phyloP scores from a whole-genome alignment of 2,113 vertebrate genomes.

The Ctenodactylus gundi region DNA sequence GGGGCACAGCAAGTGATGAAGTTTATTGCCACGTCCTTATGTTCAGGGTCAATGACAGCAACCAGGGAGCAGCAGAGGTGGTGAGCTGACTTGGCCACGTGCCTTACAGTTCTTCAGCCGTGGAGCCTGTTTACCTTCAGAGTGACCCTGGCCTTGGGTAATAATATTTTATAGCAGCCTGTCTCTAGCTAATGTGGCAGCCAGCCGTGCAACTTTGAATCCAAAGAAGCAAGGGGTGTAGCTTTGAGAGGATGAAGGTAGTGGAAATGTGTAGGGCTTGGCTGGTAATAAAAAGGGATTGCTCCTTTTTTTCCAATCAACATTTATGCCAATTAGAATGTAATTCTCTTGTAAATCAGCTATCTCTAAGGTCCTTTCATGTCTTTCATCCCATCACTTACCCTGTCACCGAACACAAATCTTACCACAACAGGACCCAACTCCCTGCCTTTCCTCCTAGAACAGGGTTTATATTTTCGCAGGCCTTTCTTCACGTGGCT shows the following conservation, averaged over 20 bases:
- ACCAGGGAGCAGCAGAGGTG: neutral
- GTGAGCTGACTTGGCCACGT: neutral
- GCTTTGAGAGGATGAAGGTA: slow-evolving; percentile 26
- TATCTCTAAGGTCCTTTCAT: slow-evolving; percentile 20
- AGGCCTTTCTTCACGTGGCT: neutral
- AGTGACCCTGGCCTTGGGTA: neutral
- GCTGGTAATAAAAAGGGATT: slow-evolving; percentile 28
- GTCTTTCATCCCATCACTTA: slow-evolving; percentile 17
- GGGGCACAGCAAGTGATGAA: neutral
- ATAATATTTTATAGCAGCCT: slow-evolving; percentile 44
- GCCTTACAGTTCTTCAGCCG: slow-evolving; percentile 11
- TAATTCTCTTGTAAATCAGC: slow-evolving; percentile 26
- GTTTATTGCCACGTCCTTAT: neutral
- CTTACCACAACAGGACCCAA: neutral
- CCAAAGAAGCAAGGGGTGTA: neutral
- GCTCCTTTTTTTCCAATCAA: slow-evolving; percentile 51
- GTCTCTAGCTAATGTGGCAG: neutral
- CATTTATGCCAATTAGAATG: slow-evolving; percentile 34
- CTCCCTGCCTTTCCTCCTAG: neutral
- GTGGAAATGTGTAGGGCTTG: slow-evolving; percentile 21
- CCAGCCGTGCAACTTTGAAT: neutral
- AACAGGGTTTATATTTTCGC: slow-evolving; percentile 45
- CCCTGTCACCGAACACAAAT: neutral
- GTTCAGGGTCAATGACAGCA: slow-evolving; percentile 24
- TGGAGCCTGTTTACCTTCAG: slow-evolving; percentile 18